Evolutionary conservation across 2,888 invertebrate genomes (phyloP).

Genomic region (Cremastinae sp.): DNA sequence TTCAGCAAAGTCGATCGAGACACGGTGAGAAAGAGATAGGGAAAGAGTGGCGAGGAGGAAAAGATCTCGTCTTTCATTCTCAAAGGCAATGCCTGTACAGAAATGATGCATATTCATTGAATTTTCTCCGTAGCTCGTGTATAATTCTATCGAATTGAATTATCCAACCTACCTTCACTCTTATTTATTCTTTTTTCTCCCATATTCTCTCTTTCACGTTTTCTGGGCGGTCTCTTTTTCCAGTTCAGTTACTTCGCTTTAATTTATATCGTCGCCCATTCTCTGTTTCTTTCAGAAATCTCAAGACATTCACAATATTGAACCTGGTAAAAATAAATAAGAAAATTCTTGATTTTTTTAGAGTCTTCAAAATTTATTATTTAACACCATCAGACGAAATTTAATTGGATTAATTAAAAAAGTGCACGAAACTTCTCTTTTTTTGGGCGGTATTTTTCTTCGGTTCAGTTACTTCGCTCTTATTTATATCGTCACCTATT

Average conservation of each 20-base stretch:
- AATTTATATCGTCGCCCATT: neutral
- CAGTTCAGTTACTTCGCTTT: neutral
- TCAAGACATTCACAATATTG: too few species aligned
- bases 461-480: neutral
- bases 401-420: too few species aligned
- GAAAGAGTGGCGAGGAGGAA: neutral
- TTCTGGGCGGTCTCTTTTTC: neutral
- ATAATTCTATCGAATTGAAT: constrained; percentile 55
- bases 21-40: constrained; percentile 5
- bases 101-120: constrained; percentile 51
- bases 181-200: neutral
- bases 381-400: too few species aligned
- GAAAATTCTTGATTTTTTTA: too few species aligned
- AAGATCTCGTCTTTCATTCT: constrained; percentile 27
- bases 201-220: neutral
- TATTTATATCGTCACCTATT: neutral
- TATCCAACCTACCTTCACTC: constrained; percentile 30
- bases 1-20: constrained; percentile 28
- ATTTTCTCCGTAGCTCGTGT: constrained; percentile 27
- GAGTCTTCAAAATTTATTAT: too few species aligned
- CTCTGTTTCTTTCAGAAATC: too few species aligned
- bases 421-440: too few species aligned
- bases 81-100: constrained; percentile 26
- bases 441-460: neutral
- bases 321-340: too few species aligned